Conservation (phyloP, 2,888 invertebrate species). For the Sesia bembeciformis region DNA sequence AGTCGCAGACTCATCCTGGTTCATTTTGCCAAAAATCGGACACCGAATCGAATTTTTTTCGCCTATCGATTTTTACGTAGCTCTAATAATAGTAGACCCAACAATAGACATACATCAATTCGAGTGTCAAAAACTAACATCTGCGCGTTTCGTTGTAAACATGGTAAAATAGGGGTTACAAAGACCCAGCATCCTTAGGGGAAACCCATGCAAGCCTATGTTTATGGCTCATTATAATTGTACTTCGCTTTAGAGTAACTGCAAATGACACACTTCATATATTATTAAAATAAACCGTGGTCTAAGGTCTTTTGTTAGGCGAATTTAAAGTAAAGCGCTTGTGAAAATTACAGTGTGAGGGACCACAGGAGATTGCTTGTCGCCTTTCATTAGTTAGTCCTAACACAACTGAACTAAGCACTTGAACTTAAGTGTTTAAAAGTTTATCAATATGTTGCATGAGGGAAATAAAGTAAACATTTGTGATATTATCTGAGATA, state of each 20-base stretch:
- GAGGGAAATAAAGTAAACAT: too few relatives aligned
- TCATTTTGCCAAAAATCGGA: slow-evolving; percentile 50
- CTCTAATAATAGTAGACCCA: slow-evolving; percentile 51
- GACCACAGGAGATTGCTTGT: slow-evolving; percentile 21
- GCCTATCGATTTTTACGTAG: slow-evolving; percentile 50
- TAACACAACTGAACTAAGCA: neutral
- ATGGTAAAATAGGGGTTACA: slow-evolving; percentile 54
- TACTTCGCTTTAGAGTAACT: slow-evolving; percentile 61
- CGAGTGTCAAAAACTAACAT: slow-evolving; percentile 74
- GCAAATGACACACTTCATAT: slow-evolving; percentile 67
- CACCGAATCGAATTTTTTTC: slow-evolving; percentile 49
- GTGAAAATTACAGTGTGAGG: slow-evolving; percentile 41
- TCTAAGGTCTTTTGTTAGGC: slow-evolving; percentile 49
- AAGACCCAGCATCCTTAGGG: slow-evolving; percentile 47
- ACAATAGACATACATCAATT: slow-evolving; percentile 71
- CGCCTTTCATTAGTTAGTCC: slow-evolving; percentile 26
- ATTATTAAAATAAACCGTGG: slow-evolving; percentile 65
- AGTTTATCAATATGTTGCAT: too few relatives aligned
- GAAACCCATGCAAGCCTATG: slow-evolving; percentile 52
- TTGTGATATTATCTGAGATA: too few relatives aligned
- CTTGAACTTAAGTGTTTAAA: too few relatives aligned
- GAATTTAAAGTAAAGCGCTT: slow-evolving; percentile 49
- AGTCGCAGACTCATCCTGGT: slow-evolving; percentile 37
- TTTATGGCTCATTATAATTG: slow-evolving; percentile 71
- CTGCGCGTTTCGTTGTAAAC: slow-evolving; percentile 68